Percentiles rank a stretch among this genome's conserved stretches.
These are phyloP conservation scores for Stigmatopora argus DNA, from an alignment of 2,113 vertebrate genomes.

Conservation along the genomic window DNA sequence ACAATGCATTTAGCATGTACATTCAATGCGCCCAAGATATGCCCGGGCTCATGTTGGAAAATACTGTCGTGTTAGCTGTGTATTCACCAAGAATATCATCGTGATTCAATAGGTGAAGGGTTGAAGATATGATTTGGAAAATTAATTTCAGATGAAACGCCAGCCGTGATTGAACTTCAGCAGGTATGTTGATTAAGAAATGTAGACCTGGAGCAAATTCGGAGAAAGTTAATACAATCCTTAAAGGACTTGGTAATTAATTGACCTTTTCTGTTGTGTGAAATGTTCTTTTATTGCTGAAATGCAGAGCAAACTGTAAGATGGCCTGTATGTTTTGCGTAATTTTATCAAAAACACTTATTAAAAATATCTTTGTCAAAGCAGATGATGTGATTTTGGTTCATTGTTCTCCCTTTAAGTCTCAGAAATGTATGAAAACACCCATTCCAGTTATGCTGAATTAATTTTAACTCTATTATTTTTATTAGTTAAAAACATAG, in stretches of 20 bases:
- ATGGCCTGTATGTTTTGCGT: too few species aligned
- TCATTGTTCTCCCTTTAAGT: too few species aligned
- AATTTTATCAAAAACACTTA: too few species aligned
- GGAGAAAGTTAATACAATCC: too few species aligned
- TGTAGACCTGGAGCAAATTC: too few species aligned
- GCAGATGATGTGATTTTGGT: background rate
- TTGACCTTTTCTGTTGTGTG: background rate
- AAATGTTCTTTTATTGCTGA: background rate
- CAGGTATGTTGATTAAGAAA: background rate
- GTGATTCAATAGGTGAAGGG: background rate
- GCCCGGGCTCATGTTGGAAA: background rate
- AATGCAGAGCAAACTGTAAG: too few species aligned
- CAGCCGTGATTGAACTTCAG: background rate
- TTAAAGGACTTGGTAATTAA: too few species aligned
- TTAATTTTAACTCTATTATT: too few species aligned
- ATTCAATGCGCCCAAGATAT: background rate
- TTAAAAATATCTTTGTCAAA: background rate
- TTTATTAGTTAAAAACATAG: too few species aligned
- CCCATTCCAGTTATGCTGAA: too few species aligned
- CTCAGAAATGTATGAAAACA: too few species aligned
- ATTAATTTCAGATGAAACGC: background rate
- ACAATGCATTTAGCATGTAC: conserved; percentile 28
- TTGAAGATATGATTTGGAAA: background rate
- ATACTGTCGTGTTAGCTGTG: background rate
- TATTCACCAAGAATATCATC: background rate